phyloP scores from a whole-genome alignment of 2,113 vertebrate genomes.

The Passerina amoena region DNA sequence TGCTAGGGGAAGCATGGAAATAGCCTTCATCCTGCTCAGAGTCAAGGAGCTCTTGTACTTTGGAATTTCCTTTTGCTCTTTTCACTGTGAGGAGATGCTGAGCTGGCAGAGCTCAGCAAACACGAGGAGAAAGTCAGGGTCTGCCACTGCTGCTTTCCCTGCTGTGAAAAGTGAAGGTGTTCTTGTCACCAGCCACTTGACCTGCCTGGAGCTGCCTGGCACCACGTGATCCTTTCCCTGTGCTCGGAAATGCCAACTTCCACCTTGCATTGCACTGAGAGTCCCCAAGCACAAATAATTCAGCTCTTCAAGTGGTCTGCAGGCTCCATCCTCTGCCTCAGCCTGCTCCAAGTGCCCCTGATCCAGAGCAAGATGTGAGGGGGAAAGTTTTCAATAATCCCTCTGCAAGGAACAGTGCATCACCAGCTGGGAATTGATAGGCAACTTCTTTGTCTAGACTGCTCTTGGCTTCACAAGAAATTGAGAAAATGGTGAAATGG shows the following conservation, averaged over 20 bases:
- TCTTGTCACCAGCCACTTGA: background rate
- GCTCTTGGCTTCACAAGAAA: background rate
- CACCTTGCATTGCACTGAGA: background rate
- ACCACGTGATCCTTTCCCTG: rapidly evolving
- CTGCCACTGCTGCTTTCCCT: background rate
- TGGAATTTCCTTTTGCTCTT: background rate
- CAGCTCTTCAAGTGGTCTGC: background rate
- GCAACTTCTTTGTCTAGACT: background rate
- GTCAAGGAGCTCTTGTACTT: background rate
- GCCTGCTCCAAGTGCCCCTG: background rate
- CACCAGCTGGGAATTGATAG: background rate
- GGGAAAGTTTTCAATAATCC: background rate
- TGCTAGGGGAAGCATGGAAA: background rate
- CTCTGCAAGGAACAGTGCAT: background rate
- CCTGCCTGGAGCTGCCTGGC: background rate
- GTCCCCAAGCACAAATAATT: background rate
- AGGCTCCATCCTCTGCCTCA: background rate
- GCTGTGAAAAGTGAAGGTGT: background rate
- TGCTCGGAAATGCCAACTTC: background rate
- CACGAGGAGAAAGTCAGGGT: background rate
- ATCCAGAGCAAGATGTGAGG: background rate
- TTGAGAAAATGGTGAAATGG: background rate
- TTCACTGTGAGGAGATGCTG: background rate
- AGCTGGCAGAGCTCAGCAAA: background rate
- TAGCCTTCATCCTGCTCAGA: background rate